Conservation (phyloP, 2,113 vertebrate species). For the Sterna hirundo region DNA sequence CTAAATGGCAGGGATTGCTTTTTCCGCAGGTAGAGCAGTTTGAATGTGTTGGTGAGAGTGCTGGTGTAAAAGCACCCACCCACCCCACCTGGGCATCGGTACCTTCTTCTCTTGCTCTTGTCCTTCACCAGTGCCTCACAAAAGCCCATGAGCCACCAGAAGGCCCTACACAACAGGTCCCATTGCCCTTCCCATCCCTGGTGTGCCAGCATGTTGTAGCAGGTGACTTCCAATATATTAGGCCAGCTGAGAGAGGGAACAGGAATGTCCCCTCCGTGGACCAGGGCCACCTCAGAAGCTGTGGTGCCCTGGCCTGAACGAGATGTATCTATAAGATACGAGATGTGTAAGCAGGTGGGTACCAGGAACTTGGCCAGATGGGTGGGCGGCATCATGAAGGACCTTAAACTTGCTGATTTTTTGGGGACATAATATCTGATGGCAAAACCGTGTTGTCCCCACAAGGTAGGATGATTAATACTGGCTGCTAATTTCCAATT, state of each 20-base stretch:
- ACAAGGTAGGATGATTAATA: background rate
- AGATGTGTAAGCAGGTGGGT: background rate
- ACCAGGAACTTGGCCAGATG: background rate
- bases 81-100: background rate
- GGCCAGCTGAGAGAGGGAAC: background rate
- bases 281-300: background rate
- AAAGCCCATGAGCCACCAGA: background rate
- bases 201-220: background rate
- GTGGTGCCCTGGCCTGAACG: background rate
- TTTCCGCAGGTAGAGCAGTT: background rate
- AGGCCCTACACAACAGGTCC: background rate
- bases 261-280: background rate
- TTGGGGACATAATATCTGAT: background rate
- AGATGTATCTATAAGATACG: background rate
- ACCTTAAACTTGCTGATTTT: background rate
- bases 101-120: background rate
- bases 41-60: background rate
- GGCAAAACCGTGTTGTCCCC: background rate
- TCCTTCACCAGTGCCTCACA: accelerated
- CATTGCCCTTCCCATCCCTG: background rate
- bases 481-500: background rate
- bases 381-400: background rate
- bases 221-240: background rate
- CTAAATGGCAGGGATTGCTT: background rate
- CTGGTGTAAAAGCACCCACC: background rate